Evolutionary conservation across 2,797 vertebrate genomes (phyloP).

Genomic region (Manis crassicaudata): DNA sequence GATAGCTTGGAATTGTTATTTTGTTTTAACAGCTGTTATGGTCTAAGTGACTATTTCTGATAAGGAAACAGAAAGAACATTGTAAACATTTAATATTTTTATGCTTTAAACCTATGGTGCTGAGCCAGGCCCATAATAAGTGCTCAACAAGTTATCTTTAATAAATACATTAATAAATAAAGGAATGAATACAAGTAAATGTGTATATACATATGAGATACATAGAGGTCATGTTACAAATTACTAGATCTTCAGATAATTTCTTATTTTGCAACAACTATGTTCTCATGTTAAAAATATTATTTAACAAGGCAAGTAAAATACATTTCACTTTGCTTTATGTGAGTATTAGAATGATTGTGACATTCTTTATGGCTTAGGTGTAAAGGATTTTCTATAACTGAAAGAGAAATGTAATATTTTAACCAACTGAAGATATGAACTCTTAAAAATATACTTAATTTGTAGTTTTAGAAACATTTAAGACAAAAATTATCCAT

Average conservation of each 20-base stretch:
- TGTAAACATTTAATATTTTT: conserved; percentile 79
- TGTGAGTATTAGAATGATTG: neutral
- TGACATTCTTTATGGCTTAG: neutral
- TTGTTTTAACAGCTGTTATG: conserved; percentile 87
- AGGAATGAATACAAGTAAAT: neutral
- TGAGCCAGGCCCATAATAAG: neutral
- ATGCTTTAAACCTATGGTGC: neutral
- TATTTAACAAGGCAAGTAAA: conserved; percentile 18
- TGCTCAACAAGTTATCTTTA: conserved; percentile 9
- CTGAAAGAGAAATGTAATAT: neutral
- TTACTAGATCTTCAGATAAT: neutral
- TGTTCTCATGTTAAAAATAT: neutral
- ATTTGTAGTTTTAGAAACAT: neutral
- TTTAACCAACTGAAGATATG: conserved; percentile 3
- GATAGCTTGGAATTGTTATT: conserved; percentile 88
- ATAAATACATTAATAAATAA: neutral
- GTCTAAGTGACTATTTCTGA: conserved; percentile 87
- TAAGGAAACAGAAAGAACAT: conserved; percentile 84
- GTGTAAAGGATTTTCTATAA: neutral
- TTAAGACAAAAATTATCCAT: neutral
- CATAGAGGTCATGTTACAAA: neutral
- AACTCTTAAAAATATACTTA: neutral
- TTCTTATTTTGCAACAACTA: neutral
- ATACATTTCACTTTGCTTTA: neutral
- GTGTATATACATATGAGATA: neutral